phyloP scores from a whole-genome alignment of 2,888 invertebrate species.

The Leucoma salicis region DNA sequence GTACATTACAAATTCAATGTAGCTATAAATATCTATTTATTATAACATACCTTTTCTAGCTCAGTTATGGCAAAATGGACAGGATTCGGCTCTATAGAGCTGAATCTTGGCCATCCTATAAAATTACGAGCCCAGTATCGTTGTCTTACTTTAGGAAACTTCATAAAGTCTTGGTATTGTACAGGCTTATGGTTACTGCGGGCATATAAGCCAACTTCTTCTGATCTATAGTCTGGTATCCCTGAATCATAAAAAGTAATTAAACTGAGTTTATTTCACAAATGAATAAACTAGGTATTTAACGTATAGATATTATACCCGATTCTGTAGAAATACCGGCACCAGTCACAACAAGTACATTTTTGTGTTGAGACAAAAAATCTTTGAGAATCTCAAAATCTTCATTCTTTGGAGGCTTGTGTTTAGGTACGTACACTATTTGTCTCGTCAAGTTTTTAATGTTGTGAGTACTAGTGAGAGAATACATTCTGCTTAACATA shows the following conservation, averaged over 20 bases:
- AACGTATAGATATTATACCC: conserved; percentile 63
- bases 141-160: conserved; percentile 84
- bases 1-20: too few relatives aligned
- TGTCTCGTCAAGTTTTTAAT: conserved; percentile 37
- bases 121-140: conserved; percentile 98
- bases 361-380: conserved; percentile 81
- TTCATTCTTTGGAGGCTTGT: conserved; percentile 82
- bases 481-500: too few relatives aligned
- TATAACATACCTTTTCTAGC: conserved; percentile 83
- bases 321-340: conserved; percentile 99
- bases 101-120: conserved; percentile 95
- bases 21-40: too few relatives aligned
- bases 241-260: conserved; percentile 74
- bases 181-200: conserved; percentile 92
- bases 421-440: conserved; percentile 85
- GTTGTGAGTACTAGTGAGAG: conserved; percentile 9
- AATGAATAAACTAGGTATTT: too few relatives aligned
- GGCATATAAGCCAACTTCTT: conserved; percentile 95
- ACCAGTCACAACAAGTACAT: conserved; percentile 90
- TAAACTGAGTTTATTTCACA: background rate
- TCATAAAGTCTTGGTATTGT: conserved; percentile 92
- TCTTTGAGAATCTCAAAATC: conserved; percentile 83
- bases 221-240: conserved; percentile 96
- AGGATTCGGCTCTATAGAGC: conserved; percentile 88
- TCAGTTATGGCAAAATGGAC: conserved; percentile 88